Base-by-base conservation (phyloP, 2,797 vertebrate genomes). In the Cichlasoma orientale region DNA sequence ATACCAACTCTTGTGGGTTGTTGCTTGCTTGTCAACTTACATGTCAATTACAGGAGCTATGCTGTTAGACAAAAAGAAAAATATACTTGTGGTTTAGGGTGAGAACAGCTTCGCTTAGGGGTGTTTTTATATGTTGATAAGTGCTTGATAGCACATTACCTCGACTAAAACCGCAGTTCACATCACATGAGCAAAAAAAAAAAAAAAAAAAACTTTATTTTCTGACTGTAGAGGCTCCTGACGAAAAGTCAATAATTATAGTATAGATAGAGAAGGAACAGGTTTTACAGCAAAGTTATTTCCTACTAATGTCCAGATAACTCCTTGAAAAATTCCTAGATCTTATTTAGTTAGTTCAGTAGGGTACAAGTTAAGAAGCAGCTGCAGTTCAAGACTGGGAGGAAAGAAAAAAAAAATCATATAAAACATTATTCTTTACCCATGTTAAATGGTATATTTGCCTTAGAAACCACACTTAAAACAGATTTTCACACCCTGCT, bases 81-180 rank as follows among this genome's bases (percentile, higher is more conserved):
- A 50, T 36, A 19, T 27, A 68, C 56, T 84, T 81, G 56, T 83
- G 78, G 83, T 80, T 82, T 50, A 54, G 14, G 10, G 56, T 50
- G 21, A 75, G 21, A 80, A 72, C 27, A 80, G 47, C 29, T 72
- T 47, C 27, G 66, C 21, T 70, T 31, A 23, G 27, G 1, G 7
- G 56, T 56, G 56, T 77, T 82, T 73, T 79, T 59, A 69, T 29
- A 59, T 68, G 56, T 54, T 66, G 55, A 80, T 77, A 78, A 69
- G 53, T 38, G 70, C 23, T 68, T 54, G 21, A 75, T 82, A 81
- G 84, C 36, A 89, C 78, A 75, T 85, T 80, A 84, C 81, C 61
- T 77, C 7, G 14, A 86, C 70, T 59, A 78, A 74, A 80, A 85
- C 59, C 61, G 33, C 77, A 82, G 44, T 69, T 85, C 58, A 80